Evolutionary conservation across 2,797 vertebrate species (phyloP).

Genomic region (Delichon dasypus): DNA sequence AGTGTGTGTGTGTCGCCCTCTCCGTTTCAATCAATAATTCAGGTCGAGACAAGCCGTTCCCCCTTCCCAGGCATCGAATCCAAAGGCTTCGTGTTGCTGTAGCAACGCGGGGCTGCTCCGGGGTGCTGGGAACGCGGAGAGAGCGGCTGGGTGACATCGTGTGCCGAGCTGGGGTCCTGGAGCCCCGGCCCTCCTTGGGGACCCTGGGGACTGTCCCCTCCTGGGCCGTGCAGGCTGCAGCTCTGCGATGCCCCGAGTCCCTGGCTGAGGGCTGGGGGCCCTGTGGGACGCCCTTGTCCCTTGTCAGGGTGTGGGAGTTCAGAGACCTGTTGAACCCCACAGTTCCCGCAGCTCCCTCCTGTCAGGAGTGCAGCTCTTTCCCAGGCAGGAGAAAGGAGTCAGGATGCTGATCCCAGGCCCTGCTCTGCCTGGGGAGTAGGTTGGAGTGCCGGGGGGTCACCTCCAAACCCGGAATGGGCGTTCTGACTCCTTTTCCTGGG

Average conservation of each 20-base stretch:
- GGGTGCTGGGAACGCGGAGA: background rate
- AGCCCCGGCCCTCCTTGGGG: background rate
- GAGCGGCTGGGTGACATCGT: background rate
- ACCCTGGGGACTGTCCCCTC: background rate
- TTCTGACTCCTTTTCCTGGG: background rate
- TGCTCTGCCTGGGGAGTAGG: fast-evolving
- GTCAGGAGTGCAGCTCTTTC: background rate
- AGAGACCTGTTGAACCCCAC: background rate
- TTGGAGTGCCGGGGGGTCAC: background rate
- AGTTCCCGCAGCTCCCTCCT: fast-evolving
- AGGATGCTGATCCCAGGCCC: fast-evolving
- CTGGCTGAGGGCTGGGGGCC: background rate
- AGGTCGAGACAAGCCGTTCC: constrained; percentile 40
- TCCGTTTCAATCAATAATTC: constrained; percentile 67
- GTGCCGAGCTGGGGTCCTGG: background rate
- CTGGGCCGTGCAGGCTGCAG: background rate
- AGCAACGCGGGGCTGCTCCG: constrained; percentile 40
- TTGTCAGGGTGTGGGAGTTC: fast-evolving
- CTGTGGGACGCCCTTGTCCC: fast-evolving
- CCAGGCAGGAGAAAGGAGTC: background rate
- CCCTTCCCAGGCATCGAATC: constrained; percentile 17
- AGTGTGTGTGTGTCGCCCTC: constrained; percentile 21
- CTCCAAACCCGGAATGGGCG: background rate
- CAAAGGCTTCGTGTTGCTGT: constrained; percentile 61
- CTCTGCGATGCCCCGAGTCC: fast-evolving